A percentile compares a stretch with the other conserved stretches of the same genome.
These are phyloP conservation scores for Urocynchramus pylzowi DNA, from an alignment of 2,113 vertebrate species.

Conservation along the genomic window DNA sequence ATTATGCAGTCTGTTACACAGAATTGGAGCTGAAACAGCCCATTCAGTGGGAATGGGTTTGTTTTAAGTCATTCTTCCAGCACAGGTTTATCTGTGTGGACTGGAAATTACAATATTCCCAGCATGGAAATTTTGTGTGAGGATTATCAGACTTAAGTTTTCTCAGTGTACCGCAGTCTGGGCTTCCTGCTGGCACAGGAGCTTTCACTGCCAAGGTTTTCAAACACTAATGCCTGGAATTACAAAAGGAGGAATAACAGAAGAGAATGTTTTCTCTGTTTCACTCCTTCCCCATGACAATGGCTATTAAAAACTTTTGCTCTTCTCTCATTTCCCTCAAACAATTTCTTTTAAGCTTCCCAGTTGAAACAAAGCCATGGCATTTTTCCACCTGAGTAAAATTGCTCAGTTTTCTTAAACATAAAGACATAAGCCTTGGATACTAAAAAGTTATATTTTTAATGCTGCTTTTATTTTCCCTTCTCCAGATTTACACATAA, in stretches of 20 bases:
- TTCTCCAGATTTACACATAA: background rate
- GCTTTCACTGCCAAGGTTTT: slow-evolving; percentile 6
- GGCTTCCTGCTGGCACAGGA: background rate
- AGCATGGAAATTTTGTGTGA: slow-evolving; percentile 13
- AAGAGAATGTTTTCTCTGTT: background rate
- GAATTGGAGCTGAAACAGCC: background rate
- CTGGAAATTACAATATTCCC: slow-evolving; percentile 19
- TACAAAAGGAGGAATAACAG: background rate
- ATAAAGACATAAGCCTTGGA: background rate
- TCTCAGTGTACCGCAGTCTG: background rate
- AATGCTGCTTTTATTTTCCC: background rate
- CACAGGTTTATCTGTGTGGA: background rate
- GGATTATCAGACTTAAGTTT: slow-evolving; percentile 23
- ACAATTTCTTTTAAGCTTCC: background rate
- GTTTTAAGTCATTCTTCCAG: slow-evolving; percentile 21
- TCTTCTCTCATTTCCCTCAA: background rate
- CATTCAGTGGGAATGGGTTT: background rate
- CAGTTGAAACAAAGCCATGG: background rate
- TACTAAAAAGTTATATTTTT: background rate
- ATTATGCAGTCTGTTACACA: background rate
- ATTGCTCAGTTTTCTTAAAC: background rate
- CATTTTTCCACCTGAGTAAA: background rate
- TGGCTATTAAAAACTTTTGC: background rate
- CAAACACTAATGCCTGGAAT: background rate
- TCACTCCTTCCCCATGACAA: background rate